phyloP scores from a whole-genome alignment of 1,140 invertebrate species.

The Solenopsis invicta region DNA sequence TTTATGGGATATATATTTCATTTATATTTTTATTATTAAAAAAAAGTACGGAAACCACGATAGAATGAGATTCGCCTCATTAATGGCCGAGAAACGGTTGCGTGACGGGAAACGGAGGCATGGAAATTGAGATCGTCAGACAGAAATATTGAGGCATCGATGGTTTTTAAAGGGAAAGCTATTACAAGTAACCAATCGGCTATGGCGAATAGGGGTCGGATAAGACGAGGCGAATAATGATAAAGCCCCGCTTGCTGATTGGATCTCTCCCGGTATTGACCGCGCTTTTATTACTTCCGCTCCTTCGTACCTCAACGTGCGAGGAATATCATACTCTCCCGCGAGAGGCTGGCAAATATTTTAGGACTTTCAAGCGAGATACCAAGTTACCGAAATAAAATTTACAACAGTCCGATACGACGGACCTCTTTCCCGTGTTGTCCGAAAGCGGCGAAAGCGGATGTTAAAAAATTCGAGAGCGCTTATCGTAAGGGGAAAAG shows the following conservation, averaged over 20 bases:
- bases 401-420: conserved; percentile 31
- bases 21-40: conserved; percentile 30
- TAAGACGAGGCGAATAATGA: conserved; percentile 52
- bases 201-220: not conserved
- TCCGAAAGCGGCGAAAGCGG: not conserved
- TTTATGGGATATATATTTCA: conserved; percentile 50
- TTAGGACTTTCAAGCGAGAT: conserved; percentile 35
- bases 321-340: conserved; percentile 52
- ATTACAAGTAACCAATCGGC: conserved; percentile 47
- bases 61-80: conserved; percentile 20
- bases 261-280: conserved; percentile 57
- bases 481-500: not conserved
- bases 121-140: conserved; percentile 13
- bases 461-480: not conserved
- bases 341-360: conserved; percentile 20
- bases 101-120: conserved; percentile 3
- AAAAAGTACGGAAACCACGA: not conserved
- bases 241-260: conserved; percentile 60
- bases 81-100: conserved; percentile 20
- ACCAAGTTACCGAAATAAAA: conserved; percentile 38
- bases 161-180: conserved; percentile 44
- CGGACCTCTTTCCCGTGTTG: not conserved
- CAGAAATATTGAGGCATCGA: conserved; percentile 32
- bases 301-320: conserved; percentile 51
- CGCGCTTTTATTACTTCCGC: conserved; percentile 59